phyloP scores from a whole-genome alignment of 30 jellyfish, hydroid and myxozoan genomes.

The Chironex yamaguchii region DNA sequence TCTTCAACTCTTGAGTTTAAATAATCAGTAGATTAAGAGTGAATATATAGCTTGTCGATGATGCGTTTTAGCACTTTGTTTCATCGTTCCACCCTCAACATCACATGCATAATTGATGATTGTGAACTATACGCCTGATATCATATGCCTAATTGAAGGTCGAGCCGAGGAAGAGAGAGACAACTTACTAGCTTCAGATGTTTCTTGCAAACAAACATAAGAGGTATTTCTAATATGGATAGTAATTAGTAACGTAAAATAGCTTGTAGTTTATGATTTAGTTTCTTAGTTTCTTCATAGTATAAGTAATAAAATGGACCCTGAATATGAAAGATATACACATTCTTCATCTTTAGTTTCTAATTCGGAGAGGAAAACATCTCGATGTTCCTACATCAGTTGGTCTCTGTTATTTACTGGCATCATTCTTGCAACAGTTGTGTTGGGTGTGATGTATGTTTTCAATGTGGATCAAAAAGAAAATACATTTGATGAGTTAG shows the following conservation, averaged over 20 bases:
- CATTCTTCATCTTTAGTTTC: slow-evolving; percentile 71
- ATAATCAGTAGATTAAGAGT: too few species aligned
- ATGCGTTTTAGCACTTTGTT: background rate
- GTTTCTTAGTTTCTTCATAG: too few species aligned
- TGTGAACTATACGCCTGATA: background rate
- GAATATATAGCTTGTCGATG: too few species aligned
- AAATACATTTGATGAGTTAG: slow-evolving; percentile 83
- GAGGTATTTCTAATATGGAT: too few species aligned
- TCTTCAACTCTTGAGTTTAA: too few species aligned
- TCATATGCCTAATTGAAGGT: background rate
- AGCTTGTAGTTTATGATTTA: too few species aligned
- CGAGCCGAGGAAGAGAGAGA: background rate
- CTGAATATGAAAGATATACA: slow-evolving; percentile 67
- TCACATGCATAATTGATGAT: background rate
- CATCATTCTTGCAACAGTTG: slow-evolving; percentile 61
- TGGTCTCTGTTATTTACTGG: slow-evolving; percentile 77
- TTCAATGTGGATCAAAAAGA: slow-evolving; percentile 85
- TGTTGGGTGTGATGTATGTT: slow-evolving; percentile 81
- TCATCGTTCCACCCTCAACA: background rate
- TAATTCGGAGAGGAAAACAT: slow-evolving; percentile 32
- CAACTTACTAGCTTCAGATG: background rate
- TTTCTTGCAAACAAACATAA: too few species aligned
- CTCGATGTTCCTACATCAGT: slow-evolving; percentile 59
- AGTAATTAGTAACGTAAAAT: too few species aligned
- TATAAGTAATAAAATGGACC: slow-evolving; percentile 75